A percentile compares a stretch with the other conserved stretches of the same genome.
Evolutionary conservation across 1,140 invertebrate species (phyloP).

Genomic region (Eciton burchellii): DNA sequence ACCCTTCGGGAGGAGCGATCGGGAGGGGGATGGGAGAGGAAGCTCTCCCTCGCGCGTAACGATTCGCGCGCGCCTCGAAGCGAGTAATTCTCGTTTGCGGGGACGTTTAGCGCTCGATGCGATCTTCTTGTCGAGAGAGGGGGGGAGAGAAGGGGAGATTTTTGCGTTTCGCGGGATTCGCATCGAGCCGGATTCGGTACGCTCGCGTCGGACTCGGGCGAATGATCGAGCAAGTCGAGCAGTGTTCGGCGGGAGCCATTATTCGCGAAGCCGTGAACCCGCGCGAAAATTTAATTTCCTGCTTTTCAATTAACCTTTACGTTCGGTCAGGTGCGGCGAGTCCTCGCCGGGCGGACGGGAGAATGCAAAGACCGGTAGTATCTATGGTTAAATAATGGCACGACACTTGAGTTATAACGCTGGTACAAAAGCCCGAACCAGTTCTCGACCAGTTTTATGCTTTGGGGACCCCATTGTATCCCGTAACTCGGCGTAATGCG

Average conservation of each 20-base stretch:
- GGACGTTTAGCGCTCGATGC: neutral
- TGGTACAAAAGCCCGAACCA: conserved; percentile 60
- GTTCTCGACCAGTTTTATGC: conserved; percentile 60
- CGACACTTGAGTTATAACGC: conserved; percentile 64
- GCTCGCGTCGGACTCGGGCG: too few relatives aligned
- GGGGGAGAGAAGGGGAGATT: too few relatives aligned
- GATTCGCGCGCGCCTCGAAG: too few relatives aligned
- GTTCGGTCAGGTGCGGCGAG: conserved; percentile 66
- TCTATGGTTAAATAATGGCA: conserved; percentile 67
- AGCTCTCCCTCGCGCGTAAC: too few relatives aligned
- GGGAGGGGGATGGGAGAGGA: too few relatives aligned
- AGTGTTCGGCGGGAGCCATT: conserved; percentile 60
- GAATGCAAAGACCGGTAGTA: conserved; percentile 52
- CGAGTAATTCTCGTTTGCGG: conserved; percentile 33
- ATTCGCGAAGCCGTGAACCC: conserved; percentile 57
- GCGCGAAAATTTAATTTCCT: conserved; percentile 78
- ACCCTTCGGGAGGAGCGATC: conserved; percentile 31
- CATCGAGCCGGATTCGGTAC: conserved; percentile 1
- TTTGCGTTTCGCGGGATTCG: conserved; percentile 3
- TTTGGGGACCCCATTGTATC: conserved; percentile 60
- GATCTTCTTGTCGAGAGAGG: too few relatives aligned
- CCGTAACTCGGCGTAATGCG: conserved; percentile 52
- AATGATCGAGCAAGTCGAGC: conserved; percentile 75
- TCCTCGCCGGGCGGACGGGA: conserved; percentile 13
- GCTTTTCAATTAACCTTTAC: conserved; percentile 79